These are phyloP conservation scores for Ibycter americanus DNA, from an alignment of 2,797 vertebrate genomes.

Conservation along the genomic window DNA sequence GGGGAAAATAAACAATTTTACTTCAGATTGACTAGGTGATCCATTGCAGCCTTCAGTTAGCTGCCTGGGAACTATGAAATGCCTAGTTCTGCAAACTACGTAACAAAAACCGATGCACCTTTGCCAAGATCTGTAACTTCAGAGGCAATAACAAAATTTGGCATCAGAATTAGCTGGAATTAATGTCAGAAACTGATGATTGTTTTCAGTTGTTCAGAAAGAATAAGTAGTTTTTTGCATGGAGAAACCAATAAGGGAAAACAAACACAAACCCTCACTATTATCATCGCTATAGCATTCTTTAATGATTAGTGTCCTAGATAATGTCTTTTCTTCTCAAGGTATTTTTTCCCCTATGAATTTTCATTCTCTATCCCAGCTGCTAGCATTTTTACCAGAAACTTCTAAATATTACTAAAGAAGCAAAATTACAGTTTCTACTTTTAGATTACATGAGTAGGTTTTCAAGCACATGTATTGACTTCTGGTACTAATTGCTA, in stretches of 20 bases:
- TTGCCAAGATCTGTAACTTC: not conserved
- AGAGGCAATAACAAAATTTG: not conserved
- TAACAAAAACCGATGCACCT: not conserved
- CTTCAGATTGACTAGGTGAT: not conserved
- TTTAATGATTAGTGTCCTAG: not conserved
- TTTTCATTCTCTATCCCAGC: not conserved
- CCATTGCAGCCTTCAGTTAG: not conserved
- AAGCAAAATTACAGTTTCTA: not conserved
- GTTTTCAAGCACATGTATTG: not conserved
- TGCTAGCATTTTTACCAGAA: not conserved
- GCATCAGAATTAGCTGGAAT: not conserved
- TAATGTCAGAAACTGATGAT: not conserved
- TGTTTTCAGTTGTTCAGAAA: not conserved
- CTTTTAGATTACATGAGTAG: not conserved
- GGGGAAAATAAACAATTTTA: not conserved
- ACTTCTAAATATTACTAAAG: not conserved
- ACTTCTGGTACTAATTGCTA: conserved; percentile 23
- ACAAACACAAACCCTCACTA: not conserved
- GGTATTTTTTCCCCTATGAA: not conserved
- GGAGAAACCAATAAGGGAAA: not conserved
- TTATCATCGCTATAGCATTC: accelerated
- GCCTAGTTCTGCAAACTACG: not conserved
- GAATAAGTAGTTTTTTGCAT: not conserved
- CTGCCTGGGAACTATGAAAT: not conserved
- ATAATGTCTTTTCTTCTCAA: not conserved